Conservation (phyloP, 2,888 invertebrate genomes). For the Diabrotica balteata region DNA sequence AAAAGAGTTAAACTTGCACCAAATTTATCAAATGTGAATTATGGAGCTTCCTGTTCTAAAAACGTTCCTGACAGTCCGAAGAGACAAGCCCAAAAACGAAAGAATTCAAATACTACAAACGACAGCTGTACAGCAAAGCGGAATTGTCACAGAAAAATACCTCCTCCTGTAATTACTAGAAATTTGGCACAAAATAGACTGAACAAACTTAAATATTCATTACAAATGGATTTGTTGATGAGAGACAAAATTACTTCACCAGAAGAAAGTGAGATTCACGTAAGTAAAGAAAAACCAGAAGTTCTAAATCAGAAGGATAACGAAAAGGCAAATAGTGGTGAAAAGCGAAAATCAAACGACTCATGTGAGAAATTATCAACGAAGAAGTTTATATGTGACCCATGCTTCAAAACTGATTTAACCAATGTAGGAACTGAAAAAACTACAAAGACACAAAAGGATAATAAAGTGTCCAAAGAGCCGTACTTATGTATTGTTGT, state of each 20-base stretch:
- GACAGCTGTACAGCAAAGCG: constrained; percentile 3
- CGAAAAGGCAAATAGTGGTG: too few species aligned
- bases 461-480: constrained; percentile 25
- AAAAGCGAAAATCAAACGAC: not conserved
- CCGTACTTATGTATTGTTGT: constrained; percentile 57
- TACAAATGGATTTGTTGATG: constrained; percentile 16
- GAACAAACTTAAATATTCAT: constrained; percentile 29
- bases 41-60: not conserved
- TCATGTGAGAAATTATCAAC: constrained; percentile 3
- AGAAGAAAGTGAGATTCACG: too few species aligned
- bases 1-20: constrained; percentile 19
- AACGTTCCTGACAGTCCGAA: not conserved
- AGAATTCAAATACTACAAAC: not conserved
- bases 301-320: not conserved
- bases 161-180: constrained; percentile 12
- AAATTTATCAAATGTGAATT: constrained; percentile 20
- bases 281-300: too few species aligned
- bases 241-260: too few species aligned
- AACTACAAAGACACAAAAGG: not conserved
- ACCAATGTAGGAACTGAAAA: not conserved
- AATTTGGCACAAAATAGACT: constrained; percentile 35
- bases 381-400: constrained; percentile 9
- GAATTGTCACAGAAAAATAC: not conserved
- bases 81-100: not conserved
- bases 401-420: too few species aligned